Conservation (phyloP, 2,797 vertebrate species). For the Chelonia mydas region DNA sequence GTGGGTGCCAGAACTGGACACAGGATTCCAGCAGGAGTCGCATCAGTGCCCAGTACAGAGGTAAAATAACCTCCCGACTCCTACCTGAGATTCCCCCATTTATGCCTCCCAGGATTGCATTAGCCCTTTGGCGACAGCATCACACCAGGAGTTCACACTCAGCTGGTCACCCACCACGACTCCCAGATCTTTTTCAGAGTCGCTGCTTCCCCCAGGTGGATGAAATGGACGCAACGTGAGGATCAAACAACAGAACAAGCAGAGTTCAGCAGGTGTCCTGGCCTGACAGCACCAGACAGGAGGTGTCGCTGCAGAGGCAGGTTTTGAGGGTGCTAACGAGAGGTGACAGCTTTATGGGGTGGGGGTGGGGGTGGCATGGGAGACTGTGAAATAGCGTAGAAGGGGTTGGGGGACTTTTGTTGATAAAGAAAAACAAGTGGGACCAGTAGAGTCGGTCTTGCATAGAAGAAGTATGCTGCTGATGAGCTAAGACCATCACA, state of each 20-base stretch:
- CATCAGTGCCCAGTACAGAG: background rate
- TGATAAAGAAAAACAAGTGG: background rate
- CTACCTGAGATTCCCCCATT: background rate
- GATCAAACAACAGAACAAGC: background rate
- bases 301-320: background rate
- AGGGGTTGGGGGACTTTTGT: rapidly evolving
- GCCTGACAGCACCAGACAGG: background rate
- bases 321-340: background rate
- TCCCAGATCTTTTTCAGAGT: background rate
- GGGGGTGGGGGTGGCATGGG: rapidly evolving
- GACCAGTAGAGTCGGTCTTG: too few species aligned
- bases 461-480: background rate
- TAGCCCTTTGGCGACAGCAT: background rate
- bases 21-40: background rate
- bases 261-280: background rate
- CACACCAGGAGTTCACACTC: background rate
- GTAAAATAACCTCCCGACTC: background rate
- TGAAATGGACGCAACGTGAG: background rate
- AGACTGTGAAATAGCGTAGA: background rate
- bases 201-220: background rate
- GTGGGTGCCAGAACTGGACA: background rate
- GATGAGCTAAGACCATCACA: background rate
- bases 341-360: background rate
- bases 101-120: background rate
- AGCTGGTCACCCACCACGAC: background rate